Evolutionary conservation across 2,113 vertebrate genomes (phyloP), one percentile per base, ranked within the genome.

Genomic region (Pandion haliaetus): DNA sequence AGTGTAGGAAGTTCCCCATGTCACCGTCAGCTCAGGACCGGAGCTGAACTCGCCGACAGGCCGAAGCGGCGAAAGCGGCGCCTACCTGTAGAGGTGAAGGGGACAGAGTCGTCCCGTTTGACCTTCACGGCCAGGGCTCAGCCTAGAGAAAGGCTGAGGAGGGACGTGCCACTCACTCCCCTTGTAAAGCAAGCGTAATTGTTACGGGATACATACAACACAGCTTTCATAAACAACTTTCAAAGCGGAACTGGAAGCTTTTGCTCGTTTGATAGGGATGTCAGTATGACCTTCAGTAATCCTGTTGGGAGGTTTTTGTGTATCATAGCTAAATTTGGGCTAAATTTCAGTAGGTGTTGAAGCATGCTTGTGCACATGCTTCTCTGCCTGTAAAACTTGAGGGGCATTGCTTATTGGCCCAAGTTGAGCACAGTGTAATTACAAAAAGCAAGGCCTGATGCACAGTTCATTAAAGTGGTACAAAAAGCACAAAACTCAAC

Each of bases 1-100:
- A 16, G 29, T 0, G 45, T 0, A 3, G 3, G 50, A 13, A 8
- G 18, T 17, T 13, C 2, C 9, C 29, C 3, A 0, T 12, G 3
- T 3, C 6, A 1, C 40, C 4, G 0, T 8, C 32, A 7, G 73
- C 29, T 13, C 31, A 1, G 34, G 5, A 8, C 12, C 6, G 19
- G 12, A 8, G 59, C 88, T 21, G 58, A 47, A 2, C 17, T 10
- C 8, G 25, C 57, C 2, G 47, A 4, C n/a, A 4, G 78, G 61
- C 42, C 9, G 12, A 17, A 23, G 5, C 11, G 31, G 47, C 4
- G 2, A 38, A 20, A 23, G 70, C 29, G 8, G 47, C 14, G 2
- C n/a, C 2, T 34, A 11, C 10, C 19, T 59, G 44, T 8, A 4
- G 5, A 57, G 50, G 14, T 8, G 57, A 4, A 49, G 16, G 26